Conservation (phyloP, 2,888 invertebrate genomes). For the Unio pictorum region DNA sequence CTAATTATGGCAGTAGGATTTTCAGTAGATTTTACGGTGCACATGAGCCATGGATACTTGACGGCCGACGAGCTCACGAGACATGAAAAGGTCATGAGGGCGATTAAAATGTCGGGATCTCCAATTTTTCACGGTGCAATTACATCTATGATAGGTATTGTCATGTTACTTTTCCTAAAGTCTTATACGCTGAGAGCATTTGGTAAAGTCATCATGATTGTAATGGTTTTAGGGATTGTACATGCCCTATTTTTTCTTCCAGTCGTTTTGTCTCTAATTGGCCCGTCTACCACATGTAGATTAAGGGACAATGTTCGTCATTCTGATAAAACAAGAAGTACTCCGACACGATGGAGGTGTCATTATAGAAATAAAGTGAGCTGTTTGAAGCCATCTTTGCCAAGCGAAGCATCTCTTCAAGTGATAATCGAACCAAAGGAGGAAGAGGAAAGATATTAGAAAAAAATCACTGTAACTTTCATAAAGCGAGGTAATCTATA, state of each 20-base stretch:
- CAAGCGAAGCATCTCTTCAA: no score
- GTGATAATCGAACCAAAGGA: no score
- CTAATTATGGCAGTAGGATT: conserved; percentile 62
- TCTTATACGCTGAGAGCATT: conserved; percentile 46
- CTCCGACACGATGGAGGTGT: no score
- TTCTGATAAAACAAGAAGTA: no score
- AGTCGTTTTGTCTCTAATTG: conserved; percentile 35
- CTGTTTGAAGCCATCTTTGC: no score
- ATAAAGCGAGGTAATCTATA: no score
- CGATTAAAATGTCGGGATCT: conserved; percentile 36
- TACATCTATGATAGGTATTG: conserved; percentile 46
- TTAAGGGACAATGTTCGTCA: no score
- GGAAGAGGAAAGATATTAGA: no score
- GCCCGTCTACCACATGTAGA: conserved; percentile 4
- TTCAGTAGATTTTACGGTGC: conserved; percentile 56
- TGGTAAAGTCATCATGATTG: conserved; percentile 46
- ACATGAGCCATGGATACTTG: conserved; percentile 54
- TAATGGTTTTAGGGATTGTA: conserved; percentile 38
- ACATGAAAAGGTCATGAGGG: conserved; percentile 19
- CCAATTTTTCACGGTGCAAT: conserved; percentile 47
- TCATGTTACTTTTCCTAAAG: conserved; percentile 32
- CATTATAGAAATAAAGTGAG: no score
- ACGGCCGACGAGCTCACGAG: conserved; percentile 19
- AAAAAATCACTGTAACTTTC: no score
- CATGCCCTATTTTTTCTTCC: conserved; percentile 42